Conservation (phyloP, 2,888 invertebrate genomes). For the Drosophila austrosaltans region DNA sequence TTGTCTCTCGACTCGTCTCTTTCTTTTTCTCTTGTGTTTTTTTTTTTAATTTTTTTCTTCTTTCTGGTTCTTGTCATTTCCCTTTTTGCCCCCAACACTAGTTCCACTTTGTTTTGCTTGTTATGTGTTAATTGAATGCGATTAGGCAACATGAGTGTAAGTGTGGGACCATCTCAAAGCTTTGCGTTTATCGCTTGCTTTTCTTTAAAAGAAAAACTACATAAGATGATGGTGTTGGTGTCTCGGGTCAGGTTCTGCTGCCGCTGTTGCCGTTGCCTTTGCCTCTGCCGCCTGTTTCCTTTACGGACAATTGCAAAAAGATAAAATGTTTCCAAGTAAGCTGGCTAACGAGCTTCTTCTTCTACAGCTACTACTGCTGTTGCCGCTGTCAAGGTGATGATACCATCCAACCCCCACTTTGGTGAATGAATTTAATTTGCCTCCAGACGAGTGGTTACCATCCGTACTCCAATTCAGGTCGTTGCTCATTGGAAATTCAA, state of each 20-base stretch:
- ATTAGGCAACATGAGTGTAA: conserved; percentile 46
- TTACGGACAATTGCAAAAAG: conserved; percentile 35
- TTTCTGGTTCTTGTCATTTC: conserved; percentile 17
- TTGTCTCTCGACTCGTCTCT: conserved; percentile 26
- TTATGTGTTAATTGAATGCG: conserved; percentile 67
- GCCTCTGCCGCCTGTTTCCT: neutral
- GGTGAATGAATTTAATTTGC: conserved; percentile 10
- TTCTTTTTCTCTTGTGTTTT: conserved; percentile 1
- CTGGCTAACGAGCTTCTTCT: conserved; percentile 40
- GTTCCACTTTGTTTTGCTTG: conserved; percentile 46
- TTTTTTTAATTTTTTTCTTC: conserved; percentile 42
- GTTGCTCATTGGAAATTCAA: conserved; percentile 59
- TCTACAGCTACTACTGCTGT: conserved; percentile 22
- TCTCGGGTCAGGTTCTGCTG: conserved; percentile 1
- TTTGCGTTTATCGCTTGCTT: neutral
- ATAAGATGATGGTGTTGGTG: neutral
- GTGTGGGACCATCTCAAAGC: neutral
- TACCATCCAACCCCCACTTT: neutral
- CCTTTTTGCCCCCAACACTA: conserved; percentile 27
- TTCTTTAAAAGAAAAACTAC: neutral
- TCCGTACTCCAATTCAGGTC: neutral
- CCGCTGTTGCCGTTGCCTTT: too few relatives aligned
- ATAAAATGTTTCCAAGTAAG: conserved; percentile 44
- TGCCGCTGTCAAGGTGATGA: conserved; percentile 45
- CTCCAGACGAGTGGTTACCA: neutral